Evolutionary conservation across 2,113 vertebrate genomes (phyloP).

Genomic region (Cottus gobio): DNA sequence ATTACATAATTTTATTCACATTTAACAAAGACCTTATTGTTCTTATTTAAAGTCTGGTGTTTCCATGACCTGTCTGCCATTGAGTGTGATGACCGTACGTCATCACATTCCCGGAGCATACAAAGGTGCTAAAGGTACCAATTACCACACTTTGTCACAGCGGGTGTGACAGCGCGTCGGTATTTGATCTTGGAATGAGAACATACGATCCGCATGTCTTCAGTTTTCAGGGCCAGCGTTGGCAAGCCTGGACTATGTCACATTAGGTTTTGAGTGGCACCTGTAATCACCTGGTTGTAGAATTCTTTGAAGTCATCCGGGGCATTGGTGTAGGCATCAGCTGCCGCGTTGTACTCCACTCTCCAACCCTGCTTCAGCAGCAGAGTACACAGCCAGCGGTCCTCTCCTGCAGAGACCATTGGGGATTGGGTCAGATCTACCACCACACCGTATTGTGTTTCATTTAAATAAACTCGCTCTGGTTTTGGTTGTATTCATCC

Average conservation of each 20-base stretch:
- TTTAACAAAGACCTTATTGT: too few relatives aligned
- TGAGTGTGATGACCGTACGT: too few relatives aligned
- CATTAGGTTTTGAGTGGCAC: background rate
- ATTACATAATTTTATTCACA: too few relatives aligned
- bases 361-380: conserved; percentile 81
- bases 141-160: too few relatives aligned
- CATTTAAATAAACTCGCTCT: background rate
- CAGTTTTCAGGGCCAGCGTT: background rate
- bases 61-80: too few relatives aligned
- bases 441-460: background rate
- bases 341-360: conserved; percentile 80
- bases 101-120: too few relatives aligned
- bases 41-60: too few relatives aligned
- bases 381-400: conserved; percentile 81
- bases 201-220: too few relatives aligned
- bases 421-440: background rate
- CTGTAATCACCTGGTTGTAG: conserved; percentile 71
- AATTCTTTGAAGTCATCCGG: conserved; percentile 81
- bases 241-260: background rate
- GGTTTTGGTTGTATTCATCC: background rate
- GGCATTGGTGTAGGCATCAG: conserved; percentile 81
- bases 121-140: too few relatives aligned
- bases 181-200: too few relatives aligned
- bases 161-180: background rate
- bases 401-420: conserved; percentile 70